Evolutionary conservation across 37 sponge, comb jelly and placozoan species (phyloP), one percentile per base, ranked within the genome.

Genomic region (Axinella damicornis): DNA sequence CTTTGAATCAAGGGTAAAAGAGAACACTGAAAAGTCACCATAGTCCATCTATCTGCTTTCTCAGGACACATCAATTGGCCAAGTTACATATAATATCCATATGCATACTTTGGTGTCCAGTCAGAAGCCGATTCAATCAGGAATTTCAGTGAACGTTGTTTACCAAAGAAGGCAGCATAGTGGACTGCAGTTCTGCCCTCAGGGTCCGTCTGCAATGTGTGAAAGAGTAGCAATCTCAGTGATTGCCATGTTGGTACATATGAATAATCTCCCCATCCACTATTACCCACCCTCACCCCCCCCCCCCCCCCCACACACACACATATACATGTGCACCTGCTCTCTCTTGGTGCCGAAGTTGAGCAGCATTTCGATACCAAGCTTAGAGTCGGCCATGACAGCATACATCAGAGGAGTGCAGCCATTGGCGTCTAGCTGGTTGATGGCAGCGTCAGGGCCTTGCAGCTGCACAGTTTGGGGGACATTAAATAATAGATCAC

Each of bases 151-250:
- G 97, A 56, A 30, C 83, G 76, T 32, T 85, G 75, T 32, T 86
- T 81, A 36, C 95, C 95, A 92, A 90, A 97, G 80, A 92, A 92
- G 20, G 97, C 92, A 39, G 95, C 97, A 84, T 97, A 97, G 86
- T 97, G 97, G 1, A 94, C 88, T 5, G 97, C 95, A 18, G 97
- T 94, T 56, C 92, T 78, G 12, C 92, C 92, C 27, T 91, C 76
- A 46, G 76, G 17, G 63, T 97, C 97, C 39, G 38, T 67, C 92
- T 95, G 55, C 20, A 63, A 9, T 5, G 64, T 12, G 35, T 24
- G 58, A 57, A 57, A n/a, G 19, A 19, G 18, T 57, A 19, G 4
- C 70, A 69, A 2, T 6, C 31, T 69, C 4, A 5, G 36, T 69
- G 25, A 34, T 21, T 22, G 67, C 16, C 39, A 63, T 61, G 34